phyloP scores from a whole-genome alignment of 1,140 invertebrate species.

The Bombus waltoni region DNA sequence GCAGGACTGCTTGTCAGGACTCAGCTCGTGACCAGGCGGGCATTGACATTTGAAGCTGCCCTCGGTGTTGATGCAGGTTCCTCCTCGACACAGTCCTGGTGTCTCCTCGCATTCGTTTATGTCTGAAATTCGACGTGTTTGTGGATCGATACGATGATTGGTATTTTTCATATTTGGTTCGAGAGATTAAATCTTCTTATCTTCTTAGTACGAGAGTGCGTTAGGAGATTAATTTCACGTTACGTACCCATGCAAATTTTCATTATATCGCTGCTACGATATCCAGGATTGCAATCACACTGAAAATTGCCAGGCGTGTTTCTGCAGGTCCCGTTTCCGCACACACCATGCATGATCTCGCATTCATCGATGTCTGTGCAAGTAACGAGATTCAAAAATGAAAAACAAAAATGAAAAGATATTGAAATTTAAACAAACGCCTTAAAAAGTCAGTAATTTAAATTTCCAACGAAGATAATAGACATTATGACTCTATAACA shows the following conservation, averaged over 20 bases:
- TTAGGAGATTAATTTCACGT: neutral
- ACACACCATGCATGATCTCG: constrained; percentile 91
- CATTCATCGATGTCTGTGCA: constrained; percentile 94
- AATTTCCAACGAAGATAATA: too few species aligned
- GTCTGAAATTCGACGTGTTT: constrained; percentile 80
- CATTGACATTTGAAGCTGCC: constrained; percentile 86
- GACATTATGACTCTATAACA: too few species aligned
- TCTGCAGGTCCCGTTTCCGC: constrained; percentile 91
- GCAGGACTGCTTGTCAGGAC: constrained; percentile 86
- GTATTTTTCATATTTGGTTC: too few species aligned
- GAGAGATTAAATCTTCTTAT: too few species aligned
- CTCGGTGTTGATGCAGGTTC: constrained; percentile 86
- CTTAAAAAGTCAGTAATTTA: too few species aligned
- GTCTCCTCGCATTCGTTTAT: constrained; percentile 89
- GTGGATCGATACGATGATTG: neutral
- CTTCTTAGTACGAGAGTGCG: neutral
- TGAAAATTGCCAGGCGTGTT: constrained; percentile 92
- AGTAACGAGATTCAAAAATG: neutral
- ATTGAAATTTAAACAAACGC: too few species aligned
- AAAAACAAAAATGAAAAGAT: neutral
- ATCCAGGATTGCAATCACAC: constrained; percentile 91
- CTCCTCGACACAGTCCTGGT: constrained; percentile 87
- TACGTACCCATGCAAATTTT: constrained; percentile 92
- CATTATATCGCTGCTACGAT: constrained; percentile 89
- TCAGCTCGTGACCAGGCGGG: constrained; percentile 86